Percentiles rank a stretch among this genome's conserved stretches.
These are phyloP conservation scores for Caloenas nicobarica DNA, from an alignment of 2,113 vertebrate species.

Conservation along the genomic window DNA sequence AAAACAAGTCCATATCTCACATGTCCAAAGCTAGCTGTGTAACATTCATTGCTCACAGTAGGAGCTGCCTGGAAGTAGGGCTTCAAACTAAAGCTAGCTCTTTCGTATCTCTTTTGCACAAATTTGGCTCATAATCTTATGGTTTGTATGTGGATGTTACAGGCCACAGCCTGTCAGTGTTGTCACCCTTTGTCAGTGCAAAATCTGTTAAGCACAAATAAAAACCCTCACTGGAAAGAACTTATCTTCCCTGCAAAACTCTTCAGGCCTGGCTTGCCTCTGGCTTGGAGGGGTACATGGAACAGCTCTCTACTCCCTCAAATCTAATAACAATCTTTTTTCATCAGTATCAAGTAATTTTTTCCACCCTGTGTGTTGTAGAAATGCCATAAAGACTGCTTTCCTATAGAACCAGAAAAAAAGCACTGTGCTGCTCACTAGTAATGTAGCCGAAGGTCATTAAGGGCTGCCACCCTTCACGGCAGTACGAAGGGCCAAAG, in stretches of 20 bases:
- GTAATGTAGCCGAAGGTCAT: neutral
- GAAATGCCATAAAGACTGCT: neutral
- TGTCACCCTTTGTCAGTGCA: neutral
- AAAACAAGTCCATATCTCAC: neutral
- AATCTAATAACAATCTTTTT: neutral
- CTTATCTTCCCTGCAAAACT: neutral
- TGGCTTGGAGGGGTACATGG: neutral
- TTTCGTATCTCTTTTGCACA: neutral
- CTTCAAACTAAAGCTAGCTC: neutral
- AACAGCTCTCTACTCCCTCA: neutral
- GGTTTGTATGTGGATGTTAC: neutral
- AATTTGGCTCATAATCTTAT: neutral
- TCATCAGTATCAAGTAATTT: neutral
- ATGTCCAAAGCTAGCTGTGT: neutral
- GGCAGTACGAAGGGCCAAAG: neutral
- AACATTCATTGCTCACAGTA: neutral
- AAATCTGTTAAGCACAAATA: neutral
- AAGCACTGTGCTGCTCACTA: neutral
- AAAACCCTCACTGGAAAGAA: neutral
- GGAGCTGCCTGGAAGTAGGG: neutral
- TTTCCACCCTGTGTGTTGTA: neutral
- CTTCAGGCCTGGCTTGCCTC: neutral
- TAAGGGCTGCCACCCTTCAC: neutral
- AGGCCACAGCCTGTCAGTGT: neutral
- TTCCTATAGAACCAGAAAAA: neutral